Conservation (phyloP, 2,888 invertebrate species). For the Cheilosia variabilis region DNA sequence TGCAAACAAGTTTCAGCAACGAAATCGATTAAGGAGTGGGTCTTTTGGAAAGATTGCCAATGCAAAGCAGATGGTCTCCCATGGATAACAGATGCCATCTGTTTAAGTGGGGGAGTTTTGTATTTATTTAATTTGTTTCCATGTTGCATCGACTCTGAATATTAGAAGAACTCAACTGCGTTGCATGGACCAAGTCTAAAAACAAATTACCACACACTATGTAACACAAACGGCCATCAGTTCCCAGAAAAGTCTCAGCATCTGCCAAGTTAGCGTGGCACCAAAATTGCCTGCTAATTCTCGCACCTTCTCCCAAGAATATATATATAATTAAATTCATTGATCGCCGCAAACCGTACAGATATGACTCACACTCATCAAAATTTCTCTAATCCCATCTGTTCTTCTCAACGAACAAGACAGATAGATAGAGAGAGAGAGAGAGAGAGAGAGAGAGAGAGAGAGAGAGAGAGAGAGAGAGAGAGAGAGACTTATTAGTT, state of each 20-base stretch:
- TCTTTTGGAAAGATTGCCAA: not conserved
- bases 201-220: too few species aligned
- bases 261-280: not conserved
- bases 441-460: too few species aligned
- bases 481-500: not conserved
- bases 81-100: too few species aligned
- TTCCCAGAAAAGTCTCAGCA: not conserved
- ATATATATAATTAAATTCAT: constrained; percentile 1
- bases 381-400: constrained; percentile 17
- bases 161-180: too few species aligned
- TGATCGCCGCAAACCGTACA: not conserved
- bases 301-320: not conserved
- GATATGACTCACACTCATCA: not conserved
- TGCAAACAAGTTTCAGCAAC: not conserved
- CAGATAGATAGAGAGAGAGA: not conserved
- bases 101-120: too few species aligned
- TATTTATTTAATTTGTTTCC: too few species aligned
- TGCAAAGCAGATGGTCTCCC: too few species aligned
- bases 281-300: not conserved
- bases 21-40: not conserved
- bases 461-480: too few species aligned
- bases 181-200: too few species aligned
- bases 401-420: not conserved
- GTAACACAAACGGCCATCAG: too few species aligned
- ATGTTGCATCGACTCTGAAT: too few species aligned